Base-by-base conservation (phyloP, 2,888 invertebrate species). In the Euplagia quadripunctaria region DNA sequence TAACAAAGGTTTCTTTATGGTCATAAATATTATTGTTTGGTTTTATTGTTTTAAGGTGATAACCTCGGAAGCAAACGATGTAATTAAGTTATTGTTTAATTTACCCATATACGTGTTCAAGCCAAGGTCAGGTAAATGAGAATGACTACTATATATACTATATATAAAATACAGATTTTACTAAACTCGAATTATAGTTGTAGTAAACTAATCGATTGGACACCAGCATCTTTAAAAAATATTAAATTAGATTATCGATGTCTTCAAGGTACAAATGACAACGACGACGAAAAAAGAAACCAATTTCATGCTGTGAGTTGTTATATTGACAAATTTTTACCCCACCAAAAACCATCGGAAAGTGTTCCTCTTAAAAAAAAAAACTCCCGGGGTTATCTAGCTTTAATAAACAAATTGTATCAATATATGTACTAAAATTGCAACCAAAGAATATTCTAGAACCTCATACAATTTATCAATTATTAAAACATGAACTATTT, bases 41-140 rank as follows among this genome's bases (percentile, higher is more conserved):
- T 73, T 58, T 70, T 68, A 75, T 65, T 73, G 41, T 74, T 78
- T 11, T 31, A 65, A 68, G 64, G 61, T 63, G 72, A 70, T 79
- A 77, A 75, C 78, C 75, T 82, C 76, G 81, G 79, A 81, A 78
- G 71, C 77, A 77, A 74, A 66, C 31, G 42, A 64, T 61, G 14
- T n/a, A 41, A 64, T 77, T 66, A 69, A 70, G 61, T 61, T 66
- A 70, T 73, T 79, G 73, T 73, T 79, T 72, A 66, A 74, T 76
- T 73, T 76, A 63, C 31, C 46, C 41, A 72, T 76, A 74, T 74
- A 31, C 70, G 64, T 46, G 58, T 64, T 46, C 20, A 16, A 64
- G 70, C 61, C 64, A 71, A 79, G 82, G 79, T 76, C 68, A 64
- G 6, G 63, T 49, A n/a, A 41, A 42, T 49, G 46, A 49, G 49